phyloP scores from a whole-genome alignment of 1,140 invertebrate species.

The Cephus cinctus region DNA sequence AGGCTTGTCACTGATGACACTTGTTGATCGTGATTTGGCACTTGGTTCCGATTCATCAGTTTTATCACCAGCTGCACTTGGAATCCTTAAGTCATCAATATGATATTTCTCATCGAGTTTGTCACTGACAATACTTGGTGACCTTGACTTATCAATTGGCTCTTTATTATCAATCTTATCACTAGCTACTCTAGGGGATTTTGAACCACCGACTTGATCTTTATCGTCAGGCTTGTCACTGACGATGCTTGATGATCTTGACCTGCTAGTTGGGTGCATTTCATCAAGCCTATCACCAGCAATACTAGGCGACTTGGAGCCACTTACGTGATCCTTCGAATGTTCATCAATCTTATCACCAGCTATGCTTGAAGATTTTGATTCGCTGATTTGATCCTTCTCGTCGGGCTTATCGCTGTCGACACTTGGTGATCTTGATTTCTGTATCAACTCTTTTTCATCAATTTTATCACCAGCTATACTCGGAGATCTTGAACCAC shows the following conservation, averaged over 20 bases:
- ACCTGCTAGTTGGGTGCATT: not conserved
- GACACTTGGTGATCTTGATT: conserved; percentile 13
- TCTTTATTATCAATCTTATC: no score
- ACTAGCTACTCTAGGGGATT: not conserved
- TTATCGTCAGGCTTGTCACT: not conserved
- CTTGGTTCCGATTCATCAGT: not conserved
- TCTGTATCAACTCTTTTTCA: not conserved
- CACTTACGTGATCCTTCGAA: conserved; percentile 1
- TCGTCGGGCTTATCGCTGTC: conserved; percentile 7
- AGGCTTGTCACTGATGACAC: not conserved
- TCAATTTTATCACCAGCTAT: not conserved
- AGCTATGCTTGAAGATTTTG: conserved; percentile 8
- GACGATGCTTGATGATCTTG: no score
- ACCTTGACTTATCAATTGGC: no score
- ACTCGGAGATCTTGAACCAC: not conserved
- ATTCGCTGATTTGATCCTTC: conserved; percentile 1
- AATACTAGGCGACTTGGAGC: conserved; percentile 8
- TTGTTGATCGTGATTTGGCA: no score
- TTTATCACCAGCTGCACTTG: conserved; percentile 14
- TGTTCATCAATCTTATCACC: not conserved
- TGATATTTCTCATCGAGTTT: conserved; percentile 1
- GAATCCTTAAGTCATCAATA: conserved; percentile 17
- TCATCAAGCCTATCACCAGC: not conserved
- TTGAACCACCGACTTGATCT: not conserved
- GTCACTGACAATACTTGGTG: not conserved